These are phyloP conservation scores for Agriopis aurantiaria DNA, from an alignment of 2,888 invertebrate species.

Conservation along the genomic window DNA sequence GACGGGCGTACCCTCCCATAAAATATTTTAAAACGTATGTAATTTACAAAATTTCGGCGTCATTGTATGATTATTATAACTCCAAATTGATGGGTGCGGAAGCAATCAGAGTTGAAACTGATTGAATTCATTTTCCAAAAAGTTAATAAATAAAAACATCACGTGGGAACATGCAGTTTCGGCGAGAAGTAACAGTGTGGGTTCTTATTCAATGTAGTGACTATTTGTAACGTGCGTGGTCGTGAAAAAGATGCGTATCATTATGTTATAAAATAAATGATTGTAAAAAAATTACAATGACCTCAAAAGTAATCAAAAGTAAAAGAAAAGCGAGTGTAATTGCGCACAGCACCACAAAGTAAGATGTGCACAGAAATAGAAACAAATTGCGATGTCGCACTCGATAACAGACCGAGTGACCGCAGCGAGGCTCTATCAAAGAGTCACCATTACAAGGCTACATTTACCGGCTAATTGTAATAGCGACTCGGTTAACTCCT, in stretches of 20 bases:
- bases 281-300: constrained; percentile 56
- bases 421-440: constrained; percentile 57
- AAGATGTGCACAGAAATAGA: constrained; percentile 70
- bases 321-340: constrained; percentile 67
- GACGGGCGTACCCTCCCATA: constrained; percentile 24
- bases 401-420: constrained; percentile 66
- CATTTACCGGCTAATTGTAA: constrained; percentile 42
- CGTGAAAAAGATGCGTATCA: constrained; percentile 52
- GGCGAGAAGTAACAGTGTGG: background rate
- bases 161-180: constrained; percentile 27
- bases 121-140: constrained; percentile 37
- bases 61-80: constrained; percentile 54
- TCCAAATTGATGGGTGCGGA: constrained; percentile 47
- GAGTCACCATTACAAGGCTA: constrained; percentile 47
- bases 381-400: constrained; percentile 74
- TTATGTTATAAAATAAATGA: constrained; percentile 64
- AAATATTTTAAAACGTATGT: constrained; percentile 31
- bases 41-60: constrained; percentile 50
- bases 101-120: constrained; percentile 39
- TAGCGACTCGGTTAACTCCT: constrained; percentile 40
- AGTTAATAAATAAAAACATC: constrained; percentile 23
- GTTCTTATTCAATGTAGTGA: constrained; percentile 4
- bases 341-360: constrained; percentile 69
- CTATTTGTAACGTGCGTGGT: constrained; percentile 18
- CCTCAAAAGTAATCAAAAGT: constrained; percentile 65